Percentiles rank a stretch among this genome's conserved stretches.
Evolutionary conservation across 2,113 vertebrate genomes (phyloP).

Genomic region (Gymnarchus niloticus): DNA sequence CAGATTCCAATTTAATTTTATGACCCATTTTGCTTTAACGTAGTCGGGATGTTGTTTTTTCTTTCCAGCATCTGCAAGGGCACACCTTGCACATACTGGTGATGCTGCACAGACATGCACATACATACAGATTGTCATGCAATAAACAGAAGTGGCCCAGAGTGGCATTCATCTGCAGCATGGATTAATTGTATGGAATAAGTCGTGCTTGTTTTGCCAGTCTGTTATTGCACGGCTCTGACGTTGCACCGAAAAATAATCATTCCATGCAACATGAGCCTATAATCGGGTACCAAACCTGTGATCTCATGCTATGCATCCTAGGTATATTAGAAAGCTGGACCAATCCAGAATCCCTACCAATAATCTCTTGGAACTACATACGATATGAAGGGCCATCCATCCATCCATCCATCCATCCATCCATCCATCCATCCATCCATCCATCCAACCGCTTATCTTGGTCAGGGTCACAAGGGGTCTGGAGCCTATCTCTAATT

Average conservation of each 20-base stretch:
- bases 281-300: slow-evolving; percentile 16
- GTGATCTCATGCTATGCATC: slow-evolving; percentile 23
- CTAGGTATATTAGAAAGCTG: not conserved
- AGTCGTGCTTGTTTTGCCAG: not conserved
- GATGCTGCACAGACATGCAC: not conserved
- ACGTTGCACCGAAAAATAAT: slow-evolving; percentile 7
- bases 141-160: not conserved
- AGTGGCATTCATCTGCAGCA: not conserved
- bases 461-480: no score
- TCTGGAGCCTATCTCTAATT: no score
- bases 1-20: slow-evolving; percentile 15
- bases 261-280: slow-evolving; percentile 25
- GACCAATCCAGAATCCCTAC: slow-evolving; percentile 3
- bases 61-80: not conserved
- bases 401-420: no score
- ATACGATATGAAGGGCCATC: not conserved
- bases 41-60: not conserved
- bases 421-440: no score
- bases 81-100: not conserved
- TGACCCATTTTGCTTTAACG: not conserved
- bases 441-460: no score
- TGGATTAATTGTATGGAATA: slow-evolving; percentile 17
- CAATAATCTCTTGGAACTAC: not conserved
- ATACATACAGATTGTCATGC: not conserved
- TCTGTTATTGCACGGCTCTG: not conserved